phyloP scores from a whole-genome alignment of 2,888 invertebrate genomes.

The Luffia ferchaultella region DNA sequence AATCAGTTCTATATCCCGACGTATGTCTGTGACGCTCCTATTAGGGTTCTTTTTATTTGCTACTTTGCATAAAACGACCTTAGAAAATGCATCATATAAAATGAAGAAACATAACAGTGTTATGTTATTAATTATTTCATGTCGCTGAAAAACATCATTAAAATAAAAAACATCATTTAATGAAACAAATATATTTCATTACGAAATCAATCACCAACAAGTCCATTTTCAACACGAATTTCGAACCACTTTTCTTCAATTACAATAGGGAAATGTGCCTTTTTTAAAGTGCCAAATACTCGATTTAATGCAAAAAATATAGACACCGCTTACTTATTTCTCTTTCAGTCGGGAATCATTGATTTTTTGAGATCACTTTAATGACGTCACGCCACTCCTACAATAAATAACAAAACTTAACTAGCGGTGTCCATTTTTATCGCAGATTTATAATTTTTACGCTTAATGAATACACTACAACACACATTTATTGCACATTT shows the following conservation, averaged over 20 bases:
- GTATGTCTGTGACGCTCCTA: no score
- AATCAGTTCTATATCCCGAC: no score
- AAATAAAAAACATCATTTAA: slow-evolving; percentile 48
- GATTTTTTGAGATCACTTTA: background rate
- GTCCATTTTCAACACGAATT: slow-evolving; percentile 66
- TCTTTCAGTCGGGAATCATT: background rate
- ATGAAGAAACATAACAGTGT: no score
- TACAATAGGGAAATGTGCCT: slow-evolving; percentile 63
- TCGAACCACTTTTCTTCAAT: slow-evolving; percentile 58
- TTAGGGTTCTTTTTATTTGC: no score
- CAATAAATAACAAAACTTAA: background rate
- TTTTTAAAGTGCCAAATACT: slow-evolving; percentile 64
- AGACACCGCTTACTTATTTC: slow-evolving; percentile 32
- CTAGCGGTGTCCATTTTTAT: slow-evolving; percentile 31
- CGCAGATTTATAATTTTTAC: slow-evolving; percentile 45
- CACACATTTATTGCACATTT: slow-evolving; percentile 69
- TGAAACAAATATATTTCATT: slow-evolving; percentile 69
- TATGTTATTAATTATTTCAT: no score
- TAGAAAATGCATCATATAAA: no score
- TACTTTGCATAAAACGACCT: no score
- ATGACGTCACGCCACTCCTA: slow-evolving; percentile 21
- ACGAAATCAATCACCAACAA: slow-evolving; percentile 68
- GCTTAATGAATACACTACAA: slow-evolving; percentile 67
- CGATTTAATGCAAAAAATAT: slow-evolving; percentile 26
- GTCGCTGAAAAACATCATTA: no score